A percentile compares a stretch with the other conserved stretches of the same genome.
Evolutionary conservation across 2,113 vertebrate species (phyloP).

Genomic region (Nansenia antarctica): DNA sequence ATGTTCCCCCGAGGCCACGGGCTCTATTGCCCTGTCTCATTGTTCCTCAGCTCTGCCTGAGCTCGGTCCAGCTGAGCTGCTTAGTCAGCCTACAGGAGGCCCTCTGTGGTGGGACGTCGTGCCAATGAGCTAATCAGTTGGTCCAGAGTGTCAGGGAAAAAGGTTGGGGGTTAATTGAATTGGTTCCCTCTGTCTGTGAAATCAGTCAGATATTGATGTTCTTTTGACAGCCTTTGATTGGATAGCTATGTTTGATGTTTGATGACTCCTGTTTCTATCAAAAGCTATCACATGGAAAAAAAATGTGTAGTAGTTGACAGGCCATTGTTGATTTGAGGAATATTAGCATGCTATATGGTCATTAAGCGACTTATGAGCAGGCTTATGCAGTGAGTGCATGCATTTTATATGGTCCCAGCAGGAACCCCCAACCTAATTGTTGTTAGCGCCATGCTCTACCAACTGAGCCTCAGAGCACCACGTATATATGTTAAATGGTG

Average conservation of each 20-base stretch:
- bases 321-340: too few species aligned
- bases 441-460: too few species aligned
- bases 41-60: background rate
- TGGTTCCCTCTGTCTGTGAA: conserved; percentile 28
- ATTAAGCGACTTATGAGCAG: too few species aligned
- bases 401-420: too few species aligned
- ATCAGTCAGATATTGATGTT: conserved; percentile 30
- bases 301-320: background rate
- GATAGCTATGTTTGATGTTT: conserved; percentile 1
- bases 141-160: conserved; percentile 18
- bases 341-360: too few species aligned
- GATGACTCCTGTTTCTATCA: too few species aligned
- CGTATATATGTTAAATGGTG: background rate
- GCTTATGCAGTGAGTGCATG: too few species aligned
- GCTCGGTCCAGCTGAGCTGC: conserved; percentile 2
- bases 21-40: background rate
- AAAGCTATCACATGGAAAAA: background rate
- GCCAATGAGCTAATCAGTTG: conserved; percentile 12
- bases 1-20: background rate
- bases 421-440: too few species aligned
- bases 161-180: conserved; percentile 42
- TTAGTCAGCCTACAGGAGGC: conserved; percentile 36
- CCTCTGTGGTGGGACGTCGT: conserved; percentile 34
- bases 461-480: too few species aligned
- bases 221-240: background rate